A percentile compares a stretch with the other conserved stretches of the same genome.
These are phyloP conservation scores for Notocelia uddmanniana DNA, from an alignment of 2,888 invertebrate species.

Conservation along the genomic window DNA sequence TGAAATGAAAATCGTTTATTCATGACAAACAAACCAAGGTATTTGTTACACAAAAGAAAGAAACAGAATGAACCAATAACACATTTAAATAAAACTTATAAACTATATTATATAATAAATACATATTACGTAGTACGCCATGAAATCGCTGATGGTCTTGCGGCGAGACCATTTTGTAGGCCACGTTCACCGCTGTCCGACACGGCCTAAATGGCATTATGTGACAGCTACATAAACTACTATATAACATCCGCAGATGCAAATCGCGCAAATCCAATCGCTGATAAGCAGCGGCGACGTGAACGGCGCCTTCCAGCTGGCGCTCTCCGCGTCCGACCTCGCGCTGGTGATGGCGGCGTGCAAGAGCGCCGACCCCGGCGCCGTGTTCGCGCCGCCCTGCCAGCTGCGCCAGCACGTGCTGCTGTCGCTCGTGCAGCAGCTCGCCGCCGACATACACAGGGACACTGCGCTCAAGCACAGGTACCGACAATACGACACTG, in stretches of 20 bases:
- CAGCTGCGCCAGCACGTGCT: conserved; percentile 94
- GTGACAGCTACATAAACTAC: too few relatives aligned
- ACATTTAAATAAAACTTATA: too few relatives aligned
- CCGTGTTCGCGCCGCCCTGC: conserved; percentile 91
- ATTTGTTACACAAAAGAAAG: too few relatives aligned
- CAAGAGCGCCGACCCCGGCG: conserved; percentile 92
- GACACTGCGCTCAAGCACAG: conserved; percentile 34
- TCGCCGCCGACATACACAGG: conserved; percentile 90
- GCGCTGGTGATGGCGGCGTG: conserved; percentile 94
- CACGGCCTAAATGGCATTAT: too few relatives aligned
- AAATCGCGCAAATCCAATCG: conserved; percentile 89
- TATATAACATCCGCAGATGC: conserved; percentile 71
- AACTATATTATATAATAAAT: too few relatives aligned
- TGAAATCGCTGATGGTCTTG: too few relatives aligned
- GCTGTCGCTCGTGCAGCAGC: conserved; percentile 94
- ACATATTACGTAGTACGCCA: too few relatives aligned
- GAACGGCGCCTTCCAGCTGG: conserved; percentile 96
- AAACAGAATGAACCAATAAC: too few relatives aligned
- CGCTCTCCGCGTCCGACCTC: conserved; percentile 94
- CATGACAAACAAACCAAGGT: too few relatives aligned
- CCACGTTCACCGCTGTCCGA: too few relatives aligned
- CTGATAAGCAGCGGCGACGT: conserved; percentile 90
- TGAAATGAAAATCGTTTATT: too few relatives aligned
- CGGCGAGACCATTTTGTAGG: too few relatives aligned
- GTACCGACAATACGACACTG: conserved; percentile 57